phyloP scores from a whole-genome alignment of 2,797 vertebrate species.

The Eulemur coronatus region DNA sequence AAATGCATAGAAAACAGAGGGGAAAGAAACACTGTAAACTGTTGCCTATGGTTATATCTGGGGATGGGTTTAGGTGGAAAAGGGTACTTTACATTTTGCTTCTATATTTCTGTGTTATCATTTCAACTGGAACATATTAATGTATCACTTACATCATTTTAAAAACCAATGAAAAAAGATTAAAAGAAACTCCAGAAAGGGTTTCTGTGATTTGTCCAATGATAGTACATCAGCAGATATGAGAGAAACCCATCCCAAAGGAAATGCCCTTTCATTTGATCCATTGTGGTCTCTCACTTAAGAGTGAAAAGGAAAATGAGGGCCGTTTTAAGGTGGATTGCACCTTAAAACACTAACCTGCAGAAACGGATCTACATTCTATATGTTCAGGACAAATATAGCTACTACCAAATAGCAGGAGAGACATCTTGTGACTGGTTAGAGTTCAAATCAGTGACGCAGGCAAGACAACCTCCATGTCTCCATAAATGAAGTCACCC shows the following conservation, averaged over 20 bases:
- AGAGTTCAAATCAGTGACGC: background rate
- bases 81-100: conserved; percentile 43
- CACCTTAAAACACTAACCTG: background rate
- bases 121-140: conserved; percentile 18
- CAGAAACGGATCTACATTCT: background rate
- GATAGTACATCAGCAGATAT: background rate
- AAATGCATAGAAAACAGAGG: background rate
- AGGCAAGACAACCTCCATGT: background rate
- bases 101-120: conserved; percentile 50
- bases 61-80: conserved; percentile 6
- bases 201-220: background rate
- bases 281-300: background rate
- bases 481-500: background rate
- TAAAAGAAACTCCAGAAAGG: background rate
- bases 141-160: background rate
- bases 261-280: background rate
- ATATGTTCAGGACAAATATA: background rate
- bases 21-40: background rate
- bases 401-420: background rate
- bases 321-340: background rate
- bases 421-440: background rate
- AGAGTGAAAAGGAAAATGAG: background rate
- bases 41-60: conserved; percentile 18
- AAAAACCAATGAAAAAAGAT: conserved; percentile 25
- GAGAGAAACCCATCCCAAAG: background rate